Percentiles rank a stretch among this genome's conserved stretches.
Conservation (phyloP, 2,797 vertebrate species). For the Rhinatrema bivittatum region DNA sequence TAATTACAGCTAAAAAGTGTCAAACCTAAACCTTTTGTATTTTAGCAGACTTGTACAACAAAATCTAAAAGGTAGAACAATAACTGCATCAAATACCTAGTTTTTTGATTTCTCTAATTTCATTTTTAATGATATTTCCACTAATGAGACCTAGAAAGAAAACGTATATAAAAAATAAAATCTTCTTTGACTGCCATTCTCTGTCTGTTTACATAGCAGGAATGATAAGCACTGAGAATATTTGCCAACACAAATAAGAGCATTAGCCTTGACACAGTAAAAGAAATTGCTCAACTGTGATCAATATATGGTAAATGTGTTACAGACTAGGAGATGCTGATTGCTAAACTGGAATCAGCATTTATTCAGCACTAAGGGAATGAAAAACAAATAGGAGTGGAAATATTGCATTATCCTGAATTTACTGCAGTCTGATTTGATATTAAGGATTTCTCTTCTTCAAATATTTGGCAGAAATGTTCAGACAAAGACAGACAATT, state of each 20-base stretch:
- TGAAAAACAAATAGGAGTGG: conserved; percentile 29
- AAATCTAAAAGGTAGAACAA: background rate
- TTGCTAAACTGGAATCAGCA: conserved; percentile 29
- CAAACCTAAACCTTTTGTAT: too few species aligned
- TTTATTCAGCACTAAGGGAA: conserved; percentile 10
- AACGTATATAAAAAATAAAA: background rate
- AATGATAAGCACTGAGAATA: conserved; percentile 3
- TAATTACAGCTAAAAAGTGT: too few species aligned
- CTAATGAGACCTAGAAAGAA: background rate
- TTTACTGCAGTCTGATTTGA: conserved; percentile 16
- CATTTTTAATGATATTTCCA: background rate
- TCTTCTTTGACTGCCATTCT: conserved; percentile 2
- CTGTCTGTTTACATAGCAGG: conserved; percentile 19
- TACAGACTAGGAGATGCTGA: conserved; percentile 10
- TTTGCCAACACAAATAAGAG: conserved; percentile 22
- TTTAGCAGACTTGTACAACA: background rate
- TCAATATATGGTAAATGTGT: conserved; percentile 31
- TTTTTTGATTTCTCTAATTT: too few species aligned
- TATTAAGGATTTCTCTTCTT: conserved; percentile 31
- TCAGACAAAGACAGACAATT: conserved; percentile 33
- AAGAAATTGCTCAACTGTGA: conserved; percentile 25
- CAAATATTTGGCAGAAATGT: conserved; percentile 30
- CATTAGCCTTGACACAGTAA: conserved; percentile 5
- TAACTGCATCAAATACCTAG: background rate
- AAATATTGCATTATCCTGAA: conserved; percentile 26